Evolutionary conservation across 2,888 invertebrate genomes (phyloP), one percentile per base, ranked within the genome.

Genomic region (Thecophora atra): DNA sequence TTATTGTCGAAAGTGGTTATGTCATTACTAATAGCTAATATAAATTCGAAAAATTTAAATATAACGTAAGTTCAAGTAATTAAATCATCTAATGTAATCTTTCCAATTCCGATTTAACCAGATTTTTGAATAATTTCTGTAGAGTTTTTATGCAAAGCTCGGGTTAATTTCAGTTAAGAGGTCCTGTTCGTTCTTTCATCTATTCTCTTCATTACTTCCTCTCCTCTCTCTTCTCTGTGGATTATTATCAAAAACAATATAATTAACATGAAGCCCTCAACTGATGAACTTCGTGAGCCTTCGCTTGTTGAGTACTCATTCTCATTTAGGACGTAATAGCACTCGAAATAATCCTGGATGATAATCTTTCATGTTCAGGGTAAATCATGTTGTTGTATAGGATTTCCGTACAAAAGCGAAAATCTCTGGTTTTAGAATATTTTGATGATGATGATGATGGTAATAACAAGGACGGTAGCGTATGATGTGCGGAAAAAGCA

Each of bases 401-500:
- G 11, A 21, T 21, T 21, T 54, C 13, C 19, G 15, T 51, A 51
- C 51, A 51, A 51, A n/a, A n/a, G 5, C 17, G 51, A 51, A n/a
- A n/a, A 6, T 1, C 51, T 13, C 5, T 51, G 17, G 15, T n/a
- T n/a, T 5, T n/a, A 2, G 15, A 51, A 1, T 51, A 51, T 51
- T 11, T 3, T n/a, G 51, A n/a, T 51, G n/a, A 51, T 51, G 15
- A 15, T 15, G 51, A 15, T 51, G 15, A n/a, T n/a, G n/a, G 17
- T n/a, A 17, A n/a, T n/a, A 13, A 51, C 6, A 5, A 51, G 11
- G 19, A 2, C 21, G 54, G 13, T 21, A 13, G 15, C 5, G 54
- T 11, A 54, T 21, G 54, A 54, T 21, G 42, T 62, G 42, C 11
- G 6, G 63, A 42, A 63, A 63, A 44, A 63, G 63, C 63, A 37